These are phyloP conservation scores for Drosophila antonietae DNA, from an alignment of 2,888 invertebrate species.

Conservation along the genomic window DNA sequence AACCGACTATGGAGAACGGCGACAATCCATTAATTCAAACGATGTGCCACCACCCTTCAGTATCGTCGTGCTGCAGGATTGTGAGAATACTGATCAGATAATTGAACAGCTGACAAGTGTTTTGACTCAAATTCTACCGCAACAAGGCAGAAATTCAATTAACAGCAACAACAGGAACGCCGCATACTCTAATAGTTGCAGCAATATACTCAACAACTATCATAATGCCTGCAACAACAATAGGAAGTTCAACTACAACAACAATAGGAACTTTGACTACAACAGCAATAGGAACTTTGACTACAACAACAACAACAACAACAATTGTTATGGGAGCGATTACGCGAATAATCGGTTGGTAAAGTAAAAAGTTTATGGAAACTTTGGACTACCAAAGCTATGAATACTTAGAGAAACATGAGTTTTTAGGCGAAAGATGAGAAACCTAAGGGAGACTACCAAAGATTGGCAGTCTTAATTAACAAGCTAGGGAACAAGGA, in stretches of 20 bases:
- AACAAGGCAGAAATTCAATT: not conserved
- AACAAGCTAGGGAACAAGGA: too few relatives aligned
- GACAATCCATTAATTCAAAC: not conserved
- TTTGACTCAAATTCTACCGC: conserved; percentile 8
- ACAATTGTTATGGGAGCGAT: not conserved
- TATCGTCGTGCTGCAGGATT: conserved; percentile 62
- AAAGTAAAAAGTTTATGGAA: not conserved
- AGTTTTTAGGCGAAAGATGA: too few relatives aligned
- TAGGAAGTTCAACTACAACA: not conserved
- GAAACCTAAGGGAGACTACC: too few relatives aligned
- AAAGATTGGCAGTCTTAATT: too few relatives aligned
- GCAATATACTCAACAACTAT: not conserved
- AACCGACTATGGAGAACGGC: not conserved
- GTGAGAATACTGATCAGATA: conserved; percentile 27
- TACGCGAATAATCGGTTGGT: conserved; percentile 3
- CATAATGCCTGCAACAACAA: not conserved
- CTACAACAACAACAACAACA: not conserved
- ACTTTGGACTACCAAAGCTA: not conserved
- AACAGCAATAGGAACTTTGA: not conserved
- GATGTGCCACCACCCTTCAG: conserved; percentile 31
- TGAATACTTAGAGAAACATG: not conserved
- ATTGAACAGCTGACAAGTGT: conserved; percentile 57
- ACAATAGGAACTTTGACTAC: not conserved
- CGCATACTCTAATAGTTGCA: not conserved
- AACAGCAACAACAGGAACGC: not conserved